A percentile compares a stretch with the other conserved stretches of the same genome.
Evolutionary conservation across 2,888 invertebrate genomes (phyloP).

Genomic region (Ophion obscuratus): DNA sequence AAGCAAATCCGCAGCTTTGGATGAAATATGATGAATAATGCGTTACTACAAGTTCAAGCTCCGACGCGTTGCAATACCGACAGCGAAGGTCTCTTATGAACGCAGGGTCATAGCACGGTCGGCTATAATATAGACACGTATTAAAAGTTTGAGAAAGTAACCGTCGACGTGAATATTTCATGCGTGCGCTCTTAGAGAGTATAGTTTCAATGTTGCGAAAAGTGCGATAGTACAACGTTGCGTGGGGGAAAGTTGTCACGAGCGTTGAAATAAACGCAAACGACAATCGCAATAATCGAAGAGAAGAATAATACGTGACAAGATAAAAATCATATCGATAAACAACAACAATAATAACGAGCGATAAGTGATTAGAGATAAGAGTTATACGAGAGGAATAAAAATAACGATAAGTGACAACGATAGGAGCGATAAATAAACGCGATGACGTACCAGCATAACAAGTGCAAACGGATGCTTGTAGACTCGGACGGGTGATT

Average conservation of each 20-base stretch:
- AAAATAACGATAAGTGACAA: background rate
- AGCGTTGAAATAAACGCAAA: background rate
- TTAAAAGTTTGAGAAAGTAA: constrained; percentile 63
- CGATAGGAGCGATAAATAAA: background rate
- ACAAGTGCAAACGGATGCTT: constrained; percentile 97
- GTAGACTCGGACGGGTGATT: constrained; percentile 97
- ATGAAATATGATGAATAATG: constrained; percentile 45
- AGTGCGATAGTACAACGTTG: constrained; percentile 16
- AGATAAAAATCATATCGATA: background rate
- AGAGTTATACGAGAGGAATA: background rate
- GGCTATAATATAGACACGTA: constrained; percentile 34
- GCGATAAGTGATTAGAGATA: background rate
- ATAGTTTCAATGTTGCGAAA: constrained; percentile 43
- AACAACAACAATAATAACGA: constrained; percentile 12
- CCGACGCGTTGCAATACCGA: constrained; percentile 40
- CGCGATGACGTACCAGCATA: constrained; percentile 92
- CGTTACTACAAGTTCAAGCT: constrained; percentile 34
- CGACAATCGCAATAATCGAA: no score
- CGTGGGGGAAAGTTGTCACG: background rate
- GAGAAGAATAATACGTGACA: background rate
- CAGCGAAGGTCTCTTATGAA: constrained; percentile 63
- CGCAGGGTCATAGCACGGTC: constrained; percentile 21
- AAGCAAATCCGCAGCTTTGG: background rate
- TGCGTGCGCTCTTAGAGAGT: constrained; percentile 9
- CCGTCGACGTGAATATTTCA: constrained; percentile 60